Conservation (phyloP, 2,113 vertebrate species). For the Nibea albiflora region DNA sequence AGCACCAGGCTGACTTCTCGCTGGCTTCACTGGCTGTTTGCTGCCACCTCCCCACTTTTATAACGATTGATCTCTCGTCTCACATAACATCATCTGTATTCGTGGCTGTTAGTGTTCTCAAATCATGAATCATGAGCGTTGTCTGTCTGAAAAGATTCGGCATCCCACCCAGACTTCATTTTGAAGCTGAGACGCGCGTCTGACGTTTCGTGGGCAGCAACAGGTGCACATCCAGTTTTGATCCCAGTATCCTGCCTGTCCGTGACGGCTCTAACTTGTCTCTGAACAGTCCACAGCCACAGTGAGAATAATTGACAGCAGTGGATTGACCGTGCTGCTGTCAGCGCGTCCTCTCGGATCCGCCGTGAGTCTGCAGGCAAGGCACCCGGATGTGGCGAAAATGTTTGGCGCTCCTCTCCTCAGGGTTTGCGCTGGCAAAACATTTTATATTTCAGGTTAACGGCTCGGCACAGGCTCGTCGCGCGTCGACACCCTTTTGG, state of each 20-base stretch:
- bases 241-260: background rate
- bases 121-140: background rate
- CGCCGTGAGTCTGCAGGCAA: slow-evolving; percentile 68
- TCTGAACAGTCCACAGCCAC: slow-evolving; percentile 15
- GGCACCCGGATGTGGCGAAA: slow-evolving; percentile 84
- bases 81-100: background rate
- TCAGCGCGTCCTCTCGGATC: slow-evolving; percentile 57
- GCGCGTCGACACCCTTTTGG: slow-evolving; percentile 35
- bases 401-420: slow-evolving; percentile 76
- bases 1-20: background rate
- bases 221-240: slow-evolving; percentile 39
- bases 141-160: background rate
- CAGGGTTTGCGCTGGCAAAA: slow-evolving; percentile 68
- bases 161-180: background rate
- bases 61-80: background rate
- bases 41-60: background rate
- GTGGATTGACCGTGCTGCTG: slow-evolving; percentile 49
- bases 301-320: slow-evolving; percentile 39
- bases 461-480: slow-evolving; percentile 34
- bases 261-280: slow-evolving; percentile 4
- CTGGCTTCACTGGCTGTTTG: background rate
- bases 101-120: background rate
- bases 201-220: slow-evolving; percentile 20
- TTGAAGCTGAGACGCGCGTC: background rate
- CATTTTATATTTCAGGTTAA: slow-evolving; percentile 62